A percentile compares a stretch with the other conserved stretches of the same genome.
Conservation (phyloP, 2,113 vertebrate genomes). For the Brienomyrus brachyistius region DNA sequence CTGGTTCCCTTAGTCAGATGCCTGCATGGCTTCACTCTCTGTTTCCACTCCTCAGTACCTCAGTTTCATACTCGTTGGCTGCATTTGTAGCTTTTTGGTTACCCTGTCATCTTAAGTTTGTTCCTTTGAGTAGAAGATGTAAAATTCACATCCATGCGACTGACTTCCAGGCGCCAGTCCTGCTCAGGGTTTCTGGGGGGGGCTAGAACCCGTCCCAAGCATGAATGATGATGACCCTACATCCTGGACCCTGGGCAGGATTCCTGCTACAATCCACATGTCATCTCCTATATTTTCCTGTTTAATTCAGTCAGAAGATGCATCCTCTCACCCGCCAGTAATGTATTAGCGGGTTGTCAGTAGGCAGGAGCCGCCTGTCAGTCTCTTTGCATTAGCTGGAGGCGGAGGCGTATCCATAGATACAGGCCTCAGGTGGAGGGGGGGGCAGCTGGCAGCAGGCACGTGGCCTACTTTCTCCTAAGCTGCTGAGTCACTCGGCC, state of each 20-base stretch:
- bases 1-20: not conserved
- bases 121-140: not conserved
- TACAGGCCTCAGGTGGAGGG: not conserved
- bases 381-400: not conserved
- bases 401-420: not conserved
- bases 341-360: not conserved
- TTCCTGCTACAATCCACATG: not conserved
- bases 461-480: not conserved
- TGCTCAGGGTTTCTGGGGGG: not conserved
- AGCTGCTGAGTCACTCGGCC: conserved; percentile 11
- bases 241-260: not conserved
- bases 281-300: not conserved
- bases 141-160: not conserved
- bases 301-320: not conserved
- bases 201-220: not conserved
- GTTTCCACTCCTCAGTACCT: not conserved
- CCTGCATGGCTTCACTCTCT: not conserved
- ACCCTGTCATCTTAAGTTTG: not conserved
- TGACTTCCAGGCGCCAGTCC: not conserved
- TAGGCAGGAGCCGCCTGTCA: not conserved
- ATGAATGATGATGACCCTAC: not conserved
- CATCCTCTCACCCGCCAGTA: not conserved
- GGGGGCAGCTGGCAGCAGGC: not conserved
- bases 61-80: not conserved
- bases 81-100: not conserved